These are phyloP conservation scores for Stegostoma tigrinum DNA, from an alignment of 2,113 vertebrate genomes.

Conservation along the genomic window DNA sequence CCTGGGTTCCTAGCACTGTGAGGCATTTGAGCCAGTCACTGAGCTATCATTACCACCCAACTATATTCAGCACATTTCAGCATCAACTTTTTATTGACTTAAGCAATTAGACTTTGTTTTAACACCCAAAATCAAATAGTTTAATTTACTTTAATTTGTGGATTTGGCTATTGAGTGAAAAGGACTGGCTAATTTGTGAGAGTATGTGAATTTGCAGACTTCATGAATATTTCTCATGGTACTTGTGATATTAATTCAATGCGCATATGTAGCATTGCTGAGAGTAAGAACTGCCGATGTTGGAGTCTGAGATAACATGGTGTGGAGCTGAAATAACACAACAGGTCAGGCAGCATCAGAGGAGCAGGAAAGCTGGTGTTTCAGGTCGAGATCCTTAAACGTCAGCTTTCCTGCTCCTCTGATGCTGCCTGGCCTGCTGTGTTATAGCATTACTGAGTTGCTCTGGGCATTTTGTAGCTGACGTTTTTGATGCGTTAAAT, in stretches of 20 bases:
- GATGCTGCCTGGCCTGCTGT: no score
- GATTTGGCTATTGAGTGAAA: neutral
- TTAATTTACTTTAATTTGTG: neutral
- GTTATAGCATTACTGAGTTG: neutral
- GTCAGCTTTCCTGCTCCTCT: no score
- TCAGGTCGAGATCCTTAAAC: no score
- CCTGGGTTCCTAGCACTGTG: no score
- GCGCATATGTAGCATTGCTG: neutral
- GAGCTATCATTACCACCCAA: no score
- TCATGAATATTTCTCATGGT: neutral
- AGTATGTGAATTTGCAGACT: neutral
- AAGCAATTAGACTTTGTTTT: neutral
- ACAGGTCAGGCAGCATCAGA: no score
- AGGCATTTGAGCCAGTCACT: no score
- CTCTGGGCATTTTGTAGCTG: neutral
- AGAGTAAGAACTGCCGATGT: no score
- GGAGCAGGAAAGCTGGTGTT: no score
- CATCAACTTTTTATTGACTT: neutral
- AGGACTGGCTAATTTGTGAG: neutral
- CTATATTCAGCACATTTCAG: neutral
- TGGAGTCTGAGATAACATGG: no score
- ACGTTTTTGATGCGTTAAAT: neutral
- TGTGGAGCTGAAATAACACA: no score
- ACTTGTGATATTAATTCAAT: neutral
- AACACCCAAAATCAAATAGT: neutral